Evolutionary conservation across 2,888 invertebrate species (phyloP).

Genomic region (Eupithecia dodoneata): DNA sequence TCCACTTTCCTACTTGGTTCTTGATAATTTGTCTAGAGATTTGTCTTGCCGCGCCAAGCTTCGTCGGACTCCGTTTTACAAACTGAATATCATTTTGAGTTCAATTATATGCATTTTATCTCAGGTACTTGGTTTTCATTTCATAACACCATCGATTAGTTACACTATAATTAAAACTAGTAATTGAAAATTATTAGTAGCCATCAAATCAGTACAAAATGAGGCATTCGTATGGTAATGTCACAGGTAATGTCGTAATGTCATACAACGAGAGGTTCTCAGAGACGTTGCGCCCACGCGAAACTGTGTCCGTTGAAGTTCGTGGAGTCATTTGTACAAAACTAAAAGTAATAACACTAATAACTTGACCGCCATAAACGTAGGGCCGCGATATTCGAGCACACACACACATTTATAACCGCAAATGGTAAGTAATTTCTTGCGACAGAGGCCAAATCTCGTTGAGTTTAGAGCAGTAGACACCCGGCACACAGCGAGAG

Average conservation of each 20-base stretch:
- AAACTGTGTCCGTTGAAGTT: background rate
- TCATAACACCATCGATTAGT: background rate
- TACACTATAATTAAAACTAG: background rate
- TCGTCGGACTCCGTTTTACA: too few species aligned
- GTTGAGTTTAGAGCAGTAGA: background rate
- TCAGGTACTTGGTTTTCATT: background rate
- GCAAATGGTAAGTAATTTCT: slow-evolving; percentile 18
- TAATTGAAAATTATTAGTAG: slow-evolving; percentile 3
- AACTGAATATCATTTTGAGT: background rate
- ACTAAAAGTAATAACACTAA: background rate
- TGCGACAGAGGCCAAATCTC: slow-evolving; percentile 8
- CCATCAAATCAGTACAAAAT: background rate
- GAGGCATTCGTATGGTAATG: slow-evolving; percentile 5
- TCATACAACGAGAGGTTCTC: background rate
- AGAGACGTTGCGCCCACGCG: background rate
- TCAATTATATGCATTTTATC: background rate
- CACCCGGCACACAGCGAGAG: background rate
- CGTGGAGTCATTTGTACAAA: background rate
- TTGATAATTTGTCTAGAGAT: background rate
- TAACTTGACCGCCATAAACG: background rate
- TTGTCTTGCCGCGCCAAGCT: background rate
- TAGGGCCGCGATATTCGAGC: background rate
- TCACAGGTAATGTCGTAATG: slow-evolving; percentile 5
- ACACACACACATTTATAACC: slow-evolving; percentile 2
- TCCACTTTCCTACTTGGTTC: too few species aligned